Evolutionary conservation across 2,888 invertebrate species (phyloP), one percentile per base, ranked within the genome.

Genomic region (Pterobdella sp.): DNA sequence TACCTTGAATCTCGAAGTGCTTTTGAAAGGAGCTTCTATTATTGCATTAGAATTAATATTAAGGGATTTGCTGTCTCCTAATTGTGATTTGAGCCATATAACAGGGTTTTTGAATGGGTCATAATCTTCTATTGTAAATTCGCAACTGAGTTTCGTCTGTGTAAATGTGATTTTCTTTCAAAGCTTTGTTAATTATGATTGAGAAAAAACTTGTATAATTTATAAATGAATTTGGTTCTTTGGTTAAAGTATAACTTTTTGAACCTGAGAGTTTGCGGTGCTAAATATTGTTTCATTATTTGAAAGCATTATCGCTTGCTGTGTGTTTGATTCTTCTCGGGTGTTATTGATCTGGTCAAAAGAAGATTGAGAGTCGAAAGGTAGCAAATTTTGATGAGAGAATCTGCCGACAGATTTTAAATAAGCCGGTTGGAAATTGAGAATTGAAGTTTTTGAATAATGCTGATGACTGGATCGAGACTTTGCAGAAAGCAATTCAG

Each of bases 91-190:
- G 60, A 56, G 26, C 60, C 60, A 56, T 4, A 56, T 56, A 3
- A 56, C 60, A 3, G 60, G 60, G 60, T 56, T 56, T 26, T 56
- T 56, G n/a, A 56, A 56, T 26, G 60, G 60, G 60, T 56, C 60
- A 26, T 56, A 56, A 26, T 56, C 60, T 22, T 56, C 60, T 4
- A 56, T 56, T 22, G 60, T 18, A 22, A 56, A 56, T 26, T 56
- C 60, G n/a, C 60, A 56, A 56, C 60, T 56, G 49, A 42, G 49
- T 42, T 22, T 42, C 7, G 22, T 22, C 49, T 42, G 49, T 22
- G 10, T 7, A 42, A 22, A 14, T 7, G 49, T 42, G 7, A 42
- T 7, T 42, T 42, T 14, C 22, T 14, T 14, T 42, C 10, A 7
- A 42, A 42, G 49, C 49, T 42, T 42, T 42, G 49, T 42, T 42